phyloP scores from a whole-genome alignment of 2,888 invertebrate genomes.

The Gastrophysa polygoni region DNA sequence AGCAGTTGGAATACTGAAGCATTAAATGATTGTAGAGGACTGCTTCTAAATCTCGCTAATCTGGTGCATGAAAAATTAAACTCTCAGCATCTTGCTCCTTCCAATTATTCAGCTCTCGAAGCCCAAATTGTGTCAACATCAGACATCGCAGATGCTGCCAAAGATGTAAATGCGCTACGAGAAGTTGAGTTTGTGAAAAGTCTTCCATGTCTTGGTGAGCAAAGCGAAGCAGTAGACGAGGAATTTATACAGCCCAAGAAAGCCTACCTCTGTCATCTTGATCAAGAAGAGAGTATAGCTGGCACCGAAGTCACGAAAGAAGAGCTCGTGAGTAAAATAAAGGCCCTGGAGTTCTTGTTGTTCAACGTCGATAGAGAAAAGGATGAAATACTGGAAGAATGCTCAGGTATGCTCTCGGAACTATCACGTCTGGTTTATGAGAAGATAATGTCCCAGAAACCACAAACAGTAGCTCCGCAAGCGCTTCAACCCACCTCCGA shows the following conservation, averaged over 20 bases:
- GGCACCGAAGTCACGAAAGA: slow-evolving; percentile 45
- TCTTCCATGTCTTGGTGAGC: slow-evolving; percentile 27
- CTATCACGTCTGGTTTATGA: slow-evolving; percentile 49
- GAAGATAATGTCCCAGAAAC: slow-evolving; percentile 27
- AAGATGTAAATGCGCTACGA: slow-evolving; percentile 27
- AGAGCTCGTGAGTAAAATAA: slow-evolving; percentile 52
- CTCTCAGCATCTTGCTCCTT: no score
- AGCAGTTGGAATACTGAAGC: no score
- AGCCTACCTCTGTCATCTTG: slow-evolving; percentile 38
- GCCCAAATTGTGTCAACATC: slow-evolving; percentile 35
- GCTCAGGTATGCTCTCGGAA: slow-evolving; percentile 54
- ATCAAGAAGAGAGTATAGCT: neutral
- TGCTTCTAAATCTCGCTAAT: no score
- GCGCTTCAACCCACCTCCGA: slow-evolving; percentile 4
- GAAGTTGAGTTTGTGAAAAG: slow-evolving; percentile 37
- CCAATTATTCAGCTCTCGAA: slow-evolving; percentile 16
- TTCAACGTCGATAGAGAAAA: slow-evolving; percentile 56
- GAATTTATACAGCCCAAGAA: slow-evolving; percentile 40
- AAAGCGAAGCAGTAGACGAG: slow-evolving; percentile 29
- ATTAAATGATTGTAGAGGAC: no score
- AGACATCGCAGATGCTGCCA: slow-evolving; percentile 23
- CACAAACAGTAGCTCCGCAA: neutral
- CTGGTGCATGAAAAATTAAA: no score
- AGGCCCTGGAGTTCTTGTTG: slow-evolving; percentile 56
- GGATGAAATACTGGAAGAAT: slow-evolving; percentile 52